Base-by-base conservation (phyloP, 2,797 vertebrate genomes). In the Halcyon chelicuti region DNA sequence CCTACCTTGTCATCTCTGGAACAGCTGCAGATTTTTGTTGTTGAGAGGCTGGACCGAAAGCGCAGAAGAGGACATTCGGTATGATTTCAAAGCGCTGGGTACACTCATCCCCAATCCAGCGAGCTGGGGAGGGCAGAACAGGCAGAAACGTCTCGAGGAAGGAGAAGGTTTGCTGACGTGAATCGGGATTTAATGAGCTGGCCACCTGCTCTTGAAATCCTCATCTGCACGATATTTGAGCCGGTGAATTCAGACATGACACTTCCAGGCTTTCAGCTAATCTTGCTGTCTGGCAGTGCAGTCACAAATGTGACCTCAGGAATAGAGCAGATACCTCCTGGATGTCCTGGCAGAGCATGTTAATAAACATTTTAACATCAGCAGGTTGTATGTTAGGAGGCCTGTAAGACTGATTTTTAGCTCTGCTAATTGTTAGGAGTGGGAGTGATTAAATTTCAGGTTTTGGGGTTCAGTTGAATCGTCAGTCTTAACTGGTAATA, bases 141-240 rank as follows among this genome's bases (percentile, higher is more conserved):
- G 62, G 65, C 65, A 88, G 44, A 71, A 90, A 46, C 37, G 35
- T 52, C 51, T 82, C 5, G 14, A 46, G 80, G 68, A 91, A 66
- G 57, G 47, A 73, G 76, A 51, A 40, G 60, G 16, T 26, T 35
- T 93, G 81, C 80, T 96, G 96, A 95, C 14, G 28, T 92, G 94
- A 83, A 68, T 88, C 14, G 15, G 91, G 94, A 97, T 98, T 98
- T 98, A 97, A 98, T 91, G 94, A 97, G 71, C 94, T 80, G 82
- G 95, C 98, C 98, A 98, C 98, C 98, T 98, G 98, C 98, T 98
- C 93, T 77, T 83, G 78, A 96, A 91, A 92, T 78, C 58, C 46
- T 95, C 35, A 26, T 88, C 88, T 84, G 49, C 35, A 44, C 94
- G 94, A 84, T 90, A 95, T 87, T 39, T 91, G 93, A 97, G 94